phyloP scores from a whole-genome alignment of 2,113 vertebrate genomes.

The Esox niger region DNA sequence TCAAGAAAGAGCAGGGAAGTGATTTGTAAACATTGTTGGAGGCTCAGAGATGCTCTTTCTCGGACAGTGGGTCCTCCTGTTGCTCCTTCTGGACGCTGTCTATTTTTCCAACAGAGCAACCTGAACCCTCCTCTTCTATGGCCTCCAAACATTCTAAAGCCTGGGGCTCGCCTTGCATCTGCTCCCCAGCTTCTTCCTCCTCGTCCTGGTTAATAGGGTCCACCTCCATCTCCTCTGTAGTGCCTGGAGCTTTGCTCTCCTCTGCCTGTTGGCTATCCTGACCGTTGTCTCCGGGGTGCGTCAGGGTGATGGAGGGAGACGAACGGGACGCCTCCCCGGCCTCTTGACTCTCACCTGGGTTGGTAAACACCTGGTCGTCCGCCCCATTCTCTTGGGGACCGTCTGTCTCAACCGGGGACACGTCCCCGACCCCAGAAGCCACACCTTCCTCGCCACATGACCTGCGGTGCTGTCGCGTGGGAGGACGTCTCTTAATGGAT shows the following conservation, averaged over 20 bases:
- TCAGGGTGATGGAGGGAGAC: conserved; percentile 4
- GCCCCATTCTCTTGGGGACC: conserved; percentile 48
- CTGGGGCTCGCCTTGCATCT: conserved; percentile 16
- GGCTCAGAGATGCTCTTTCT: conserved; percentile 10
- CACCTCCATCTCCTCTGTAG: neutral
- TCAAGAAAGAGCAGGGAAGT: too few species aligned
- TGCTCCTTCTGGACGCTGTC: neutral
- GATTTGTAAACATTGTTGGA: neutral
- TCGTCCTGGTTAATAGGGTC: neutral
- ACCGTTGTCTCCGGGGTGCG: conserved; percentile 35
- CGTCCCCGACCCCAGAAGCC: neutral
- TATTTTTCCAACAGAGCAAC: neutral
- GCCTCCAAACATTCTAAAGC: conserved; percentile 12
- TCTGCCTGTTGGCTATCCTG: conserved; percentile 33
- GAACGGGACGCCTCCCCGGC: neutral
- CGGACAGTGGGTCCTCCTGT: conserved; percentile 8
- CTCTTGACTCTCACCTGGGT: conserved; percentile 29
- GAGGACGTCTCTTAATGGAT: conserved; percentile 73
- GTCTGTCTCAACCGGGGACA: conserved; percentile 40
- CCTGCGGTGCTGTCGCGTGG: conserved; percentile 72
- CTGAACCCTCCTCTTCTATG: conserved; percentile 13
- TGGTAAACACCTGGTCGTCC: conserved; percentile 36
- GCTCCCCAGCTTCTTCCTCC: conserved; percentile 4
- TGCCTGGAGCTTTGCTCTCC: conserved; percentile 19
- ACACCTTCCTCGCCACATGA: conserved; percentile 58